Base-by-base conservation (phyloP, 2,888 invertebrate species). In the Idaea aversata region DNA sequence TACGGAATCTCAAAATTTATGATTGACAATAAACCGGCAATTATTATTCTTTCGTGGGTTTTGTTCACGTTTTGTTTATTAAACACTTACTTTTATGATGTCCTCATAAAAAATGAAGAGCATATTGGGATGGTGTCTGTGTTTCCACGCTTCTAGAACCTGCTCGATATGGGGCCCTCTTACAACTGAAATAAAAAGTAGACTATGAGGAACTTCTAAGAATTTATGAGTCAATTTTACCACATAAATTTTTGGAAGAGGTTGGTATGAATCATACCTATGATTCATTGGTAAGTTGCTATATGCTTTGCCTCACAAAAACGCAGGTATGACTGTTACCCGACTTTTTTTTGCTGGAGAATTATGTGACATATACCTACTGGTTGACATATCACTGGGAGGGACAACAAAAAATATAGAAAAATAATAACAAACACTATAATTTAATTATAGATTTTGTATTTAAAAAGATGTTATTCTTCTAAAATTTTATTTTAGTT, bases 91-190 rank as follows among this genome's bases (percentile, higher is more conserved):
- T 82, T 92, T 88, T 66, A 93, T 90, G 90, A 96, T 93, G 66
- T 97, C 95, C 85, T 97, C 97, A 76, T 96, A 97, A 78, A 95
- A 95, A 59, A 97, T 81, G 72, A 96, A 96, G 0, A 96, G 84
- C 59, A 96, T 87, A 82, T 97, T 96, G 0, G 94, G 84, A 73
- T 95, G 89, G 65, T 95, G 73, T 67, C 94, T 92, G 38, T 93
- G 79, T 0, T 88, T 84, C 95, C 95, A 95, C 0, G 95, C 96
- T 88, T 97, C 96, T 75, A 95, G 94, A 0, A 97, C 80, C 75
- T 97, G 96, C 61, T 94, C 94, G 93, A 95, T 96, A 75, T 95
- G 96, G 0, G 96, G 96, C 58, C 79, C 71, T 61, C 69, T 72
- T 5, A 65, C 66, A 61, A 76, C 81, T 82, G 73, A 34, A 77